These are phyloP conservation scores for Lagopus leucura DNA, from an alignment of 2,113 vertebrate genomes.

Conservation along the genomic window DNA sequence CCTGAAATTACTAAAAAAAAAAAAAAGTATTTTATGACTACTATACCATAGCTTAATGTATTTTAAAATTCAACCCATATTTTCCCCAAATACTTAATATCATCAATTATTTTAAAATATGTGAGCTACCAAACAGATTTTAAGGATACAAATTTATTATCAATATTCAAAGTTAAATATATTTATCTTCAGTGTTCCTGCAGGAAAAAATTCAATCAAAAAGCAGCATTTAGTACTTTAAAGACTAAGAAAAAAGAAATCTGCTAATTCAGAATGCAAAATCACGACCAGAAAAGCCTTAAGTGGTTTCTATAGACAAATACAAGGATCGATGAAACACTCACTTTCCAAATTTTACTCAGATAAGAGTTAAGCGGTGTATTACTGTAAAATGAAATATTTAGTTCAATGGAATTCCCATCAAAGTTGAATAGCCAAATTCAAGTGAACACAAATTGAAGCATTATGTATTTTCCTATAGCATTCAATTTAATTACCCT, in stretches of 20 bases:
- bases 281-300: neutral
- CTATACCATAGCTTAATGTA: neutral
- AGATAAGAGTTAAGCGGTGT: slow-evolving; percentile 23
- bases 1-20: neutral
- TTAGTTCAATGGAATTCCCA: slow-evolving; percentile 69
- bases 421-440: slow-evolving; percentile 70
- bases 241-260: neutral
- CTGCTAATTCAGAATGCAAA: neutral
- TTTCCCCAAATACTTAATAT: neutral
- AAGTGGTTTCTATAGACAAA: slow-evolving; percentile 27
- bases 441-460: slow-evolving; percentile 71
- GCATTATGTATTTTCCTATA: slow-evolving; percentile 65
- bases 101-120: neutral
- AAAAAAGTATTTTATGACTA: neutral
- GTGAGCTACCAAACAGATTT: neutral
- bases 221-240: neutral
- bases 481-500: slow-evolving; percentile 72
- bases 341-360: slow-evolving; percentile 54
- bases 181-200: neutral
- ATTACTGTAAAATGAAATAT: slow-evolving; percentile 63
- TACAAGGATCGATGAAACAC: slow-evolving; percentile 19
- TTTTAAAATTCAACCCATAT: neutral
- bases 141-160: neutral
- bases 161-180: neutral
- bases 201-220: neutral